Evolutionary conservation across 1,140 invertebrate species (phyloP), one percentile per base, ranked within the genome.

Genomic region (Platyscapa corneri): DNA sequence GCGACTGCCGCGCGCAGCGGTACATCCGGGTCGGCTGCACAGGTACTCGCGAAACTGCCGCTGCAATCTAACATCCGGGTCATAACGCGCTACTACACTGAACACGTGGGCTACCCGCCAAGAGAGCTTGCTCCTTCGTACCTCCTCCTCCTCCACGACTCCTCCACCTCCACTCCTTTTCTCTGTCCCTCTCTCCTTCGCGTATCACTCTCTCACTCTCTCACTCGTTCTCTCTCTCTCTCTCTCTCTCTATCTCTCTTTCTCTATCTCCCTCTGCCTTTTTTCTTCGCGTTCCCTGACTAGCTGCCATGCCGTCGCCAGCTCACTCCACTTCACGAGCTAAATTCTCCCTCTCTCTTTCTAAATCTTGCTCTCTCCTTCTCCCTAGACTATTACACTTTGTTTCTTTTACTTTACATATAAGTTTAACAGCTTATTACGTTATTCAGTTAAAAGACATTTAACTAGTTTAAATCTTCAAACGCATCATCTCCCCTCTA

Each of bases 61-160:
- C 91, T 93, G 92, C 92, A 91, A 93, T 93, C 92, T 93, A 93
- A 93, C 92, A 93, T 93, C 93, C 93, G 93, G 93, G 93, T 93
- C 93, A 93, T 93, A 93, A 93, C 92, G 92, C 92, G 93, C 92
- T 92, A 93, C 93, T 92, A 92, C 91, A 92, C 91, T 93, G 92
- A 93, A 93, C 93, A 93, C 93, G 93, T 93, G 93, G 93, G 92
- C 93, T 85, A 78, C 32, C 83, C 77, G 34, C 65, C 65, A 67
- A 60, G 37, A 42, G 83, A 79, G 83, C 83, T 64, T 64, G 75
- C 83, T 84, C 76, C 83, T 79, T 82, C 75, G 60, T 67, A 53
- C 82, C 75, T 53, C 64, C 75, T 77, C 82, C 70, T 49, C 82
- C 91, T 91, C 89, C 91, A 90, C 92, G 90, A 90, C 92, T 91